Percentiles rank a stretch among this genome's conserved stretches.
phyloP scores from a whole-genome alignment of 2,888 invertebrate species.

The Phyllotreta cruciferae region DNA sequence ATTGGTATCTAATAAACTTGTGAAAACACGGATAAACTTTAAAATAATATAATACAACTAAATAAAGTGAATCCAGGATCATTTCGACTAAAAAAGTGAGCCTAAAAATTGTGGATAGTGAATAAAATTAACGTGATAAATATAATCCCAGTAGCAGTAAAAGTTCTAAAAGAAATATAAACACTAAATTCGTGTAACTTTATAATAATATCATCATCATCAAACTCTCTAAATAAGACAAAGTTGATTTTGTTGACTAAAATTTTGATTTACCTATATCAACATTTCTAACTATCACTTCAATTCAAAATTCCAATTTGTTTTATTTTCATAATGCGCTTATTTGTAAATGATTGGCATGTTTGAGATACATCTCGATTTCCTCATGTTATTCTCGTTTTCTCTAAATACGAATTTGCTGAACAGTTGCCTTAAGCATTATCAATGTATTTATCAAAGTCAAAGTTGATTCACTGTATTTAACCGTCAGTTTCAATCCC shows the following conservation, averaged over 20 bases:
- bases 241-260: too few relatives aligned
- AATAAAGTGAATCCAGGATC: slow-evolving; percentile 10
- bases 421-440: slow-evolving; percentile 41
- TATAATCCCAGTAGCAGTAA: too few relatives aligned
- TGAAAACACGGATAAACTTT: slow-evolving; percentile 30
- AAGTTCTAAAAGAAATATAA: too few relatives aligned
- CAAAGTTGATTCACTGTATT: slow-evolving; percentile 43
- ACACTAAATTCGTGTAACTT: too few relatives aligned
- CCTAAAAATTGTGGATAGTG: too few relatives aligned
- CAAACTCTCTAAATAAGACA: too few relatives aligned
- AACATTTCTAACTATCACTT: too few relatives aligned
- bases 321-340: background rate
- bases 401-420: slow-evolving; percentile 26
- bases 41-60: slow-evolving; percentile 20
- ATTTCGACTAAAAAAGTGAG: slow-evolving; percentile 3
- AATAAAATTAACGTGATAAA: too few relatives aligned
- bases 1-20: slow-evolving; percentile 22
- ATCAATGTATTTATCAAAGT: slow-evolving; percentile 41
- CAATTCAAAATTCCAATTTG: too few relatives aligned
- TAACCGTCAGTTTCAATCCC: slow-evolving; percentile 47
- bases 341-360: slow-evolving; percentile 2
- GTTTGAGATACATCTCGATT: background rate
- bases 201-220: too few relatives aligned
- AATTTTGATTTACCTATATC: too few relatives aligned
- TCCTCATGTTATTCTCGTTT: slow-evolving; percentile 15